These are phyloP conservation scores for Anolis carolinensis DNA, from an alignment of 2,113 vertebrate species.

Conservation along the genomic window DNA sequence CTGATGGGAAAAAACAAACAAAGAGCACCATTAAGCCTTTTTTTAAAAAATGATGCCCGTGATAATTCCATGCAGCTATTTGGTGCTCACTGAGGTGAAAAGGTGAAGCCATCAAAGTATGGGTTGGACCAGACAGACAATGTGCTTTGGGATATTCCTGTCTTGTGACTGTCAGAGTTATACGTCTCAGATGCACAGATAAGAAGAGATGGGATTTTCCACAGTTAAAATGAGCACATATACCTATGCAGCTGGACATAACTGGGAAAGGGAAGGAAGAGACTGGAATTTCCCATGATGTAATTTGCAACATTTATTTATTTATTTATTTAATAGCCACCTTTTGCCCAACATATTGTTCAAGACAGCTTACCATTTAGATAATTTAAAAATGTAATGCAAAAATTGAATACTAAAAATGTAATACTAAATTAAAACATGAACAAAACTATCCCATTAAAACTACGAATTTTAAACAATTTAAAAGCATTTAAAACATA, in stretches of 20 bases:
- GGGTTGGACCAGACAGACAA: not conserved
- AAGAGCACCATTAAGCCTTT: not conserved
- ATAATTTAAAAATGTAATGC: too few relatives aligned
- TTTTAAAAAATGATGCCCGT: not conserved
- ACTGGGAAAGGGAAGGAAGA: too few relatives aligned
- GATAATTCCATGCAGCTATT: not conserved
- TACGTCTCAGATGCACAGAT: not conserved
- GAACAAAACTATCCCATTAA: too few relatives aligned
- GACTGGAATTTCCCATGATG: not conserved
- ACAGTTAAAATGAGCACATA: not conserved
- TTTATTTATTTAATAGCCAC: too few relatives aligned
- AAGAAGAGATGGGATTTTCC: constrained; percentile 10
- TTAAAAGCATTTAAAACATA: too few relatives aligned
- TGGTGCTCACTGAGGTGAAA: not conserved
- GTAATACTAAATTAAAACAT: too few relatives aligned
- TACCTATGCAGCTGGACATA: not conserved
- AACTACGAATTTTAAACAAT: too few relatives aligned
- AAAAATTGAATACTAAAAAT: too few relatives aligned
- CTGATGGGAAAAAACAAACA: not conserved
- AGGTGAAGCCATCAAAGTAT: not conserved
- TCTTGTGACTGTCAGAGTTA: not conserved
- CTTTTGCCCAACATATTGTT: too few relatives aligned
- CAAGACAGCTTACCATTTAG: too few relatives aligned
- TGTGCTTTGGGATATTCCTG: not conserved
- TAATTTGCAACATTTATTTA: too few relatives aligned